Conservation (phyloP, 2,797 vertebrate genomes). For the Pogoniulus pusillus region DNA sequence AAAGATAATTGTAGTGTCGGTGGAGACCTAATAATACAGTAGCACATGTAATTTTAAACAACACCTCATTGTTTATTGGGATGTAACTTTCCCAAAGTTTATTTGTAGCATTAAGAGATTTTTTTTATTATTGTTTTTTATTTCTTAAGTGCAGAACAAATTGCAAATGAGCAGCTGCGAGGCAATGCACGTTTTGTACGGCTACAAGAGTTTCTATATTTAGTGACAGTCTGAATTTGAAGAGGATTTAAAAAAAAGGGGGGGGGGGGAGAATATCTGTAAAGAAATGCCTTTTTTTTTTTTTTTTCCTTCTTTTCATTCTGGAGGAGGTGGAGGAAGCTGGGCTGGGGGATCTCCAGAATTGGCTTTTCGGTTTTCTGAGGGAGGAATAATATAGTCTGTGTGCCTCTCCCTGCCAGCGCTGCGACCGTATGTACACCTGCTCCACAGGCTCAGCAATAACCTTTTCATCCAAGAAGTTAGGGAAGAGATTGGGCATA, state of each 20-base stretch:
- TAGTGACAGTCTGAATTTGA: constrained; percentile 29
- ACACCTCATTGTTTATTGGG: constrained; percentile 69
- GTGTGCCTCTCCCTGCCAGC: not conserved
- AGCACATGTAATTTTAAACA: constrained; percentile 69
- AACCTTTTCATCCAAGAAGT: constrained; percentile 6
- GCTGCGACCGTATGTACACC: not conserved
- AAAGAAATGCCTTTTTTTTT: constrained; percentile 52
- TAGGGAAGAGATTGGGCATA: not conserved
- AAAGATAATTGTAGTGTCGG: constrained; percentile 64
- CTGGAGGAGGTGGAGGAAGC: not conserved
- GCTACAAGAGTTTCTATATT: constrained; percentile 30
- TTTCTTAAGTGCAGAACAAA: constrained; percentile 39
- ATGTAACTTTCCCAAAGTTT: constrained; percentile 73
- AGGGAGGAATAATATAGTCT: not conserved
- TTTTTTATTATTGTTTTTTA: not conserved
- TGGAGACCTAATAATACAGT: constrained; percentile 67
- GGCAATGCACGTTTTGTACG: not conserved
- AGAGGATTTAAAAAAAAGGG: not conserved
- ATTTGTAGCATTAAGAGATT: constrained; percentile 64
- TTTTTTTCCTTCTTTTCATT: constrained; percentile 56
- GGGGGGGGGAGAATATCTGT: not conserved
- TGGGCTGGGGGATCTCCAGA: constrained; percentile 5
- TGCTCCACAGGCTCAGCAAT: constrained; percentile 21
- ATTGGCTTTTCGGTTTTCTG: constrained; percentile 8
- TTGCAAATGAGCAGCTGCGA: constrained; percentile 62